Conservation (phyloP, 2,888 invertebrate species). For the Lottia scabra region DNA sequence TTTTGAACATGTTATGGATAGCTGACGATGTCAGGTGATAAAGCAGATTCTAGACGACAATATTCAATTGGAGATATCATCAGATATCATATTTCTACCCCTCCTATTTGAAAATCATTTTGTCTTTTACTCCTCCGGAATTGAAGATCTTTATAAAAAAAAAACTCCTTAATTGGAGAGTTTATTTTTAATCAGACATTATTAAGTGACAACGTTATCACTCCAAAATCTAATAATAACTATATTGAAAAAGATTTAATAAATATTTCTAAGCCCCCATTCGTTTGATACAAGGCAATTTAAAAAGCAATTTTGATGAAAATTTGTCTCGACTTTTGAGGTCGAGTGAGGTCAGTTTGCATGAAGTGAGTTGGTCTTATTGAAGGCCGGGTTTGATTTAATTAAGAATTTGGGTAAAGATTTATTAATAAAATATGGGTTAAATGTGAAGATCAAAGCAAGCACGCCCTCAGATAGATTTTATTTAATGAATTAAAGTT, state of each 20-base stretch:
- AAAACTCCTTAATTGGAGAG: no score
- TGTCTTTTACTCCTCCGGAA: no score
- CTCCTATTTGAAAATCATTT: no score
- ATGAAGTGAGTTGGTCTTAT: not conserved
- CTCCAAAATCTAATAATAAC: not conserved
- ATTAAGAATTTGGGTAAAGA: not conserved
- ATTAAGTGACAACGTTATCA: not conserved
- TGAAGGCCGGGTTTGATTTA: not conserved
- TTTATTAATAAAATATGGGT: conserved; percentile 6
- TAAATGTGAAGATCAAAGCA: not conserved
- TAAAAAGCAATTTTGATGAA: not conserved
- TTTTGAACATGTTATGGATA: no score
- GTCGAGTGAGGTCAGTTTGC: not conserved
- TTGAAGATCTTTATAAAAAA: no score
- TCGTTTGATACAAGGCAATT: not conserved
- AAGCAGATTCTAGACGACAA: no score
- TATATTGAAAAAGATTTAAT: not conserved
- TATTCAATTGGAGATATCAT: no score
- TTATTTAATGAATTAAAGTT: not conserved
- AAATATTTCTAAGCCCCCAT: not conserved
- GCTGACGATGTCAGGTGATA: no score
- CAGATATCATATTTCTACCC: no score
- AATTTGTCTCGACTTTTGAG: not conserved
- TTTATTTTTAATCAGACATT: no score
- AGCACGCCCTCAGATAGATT: not conserved